Evolutionary conservation across 2,888 invertebrate species (phyloP).

Genomic region (Ochropleura plecta): DNA sequence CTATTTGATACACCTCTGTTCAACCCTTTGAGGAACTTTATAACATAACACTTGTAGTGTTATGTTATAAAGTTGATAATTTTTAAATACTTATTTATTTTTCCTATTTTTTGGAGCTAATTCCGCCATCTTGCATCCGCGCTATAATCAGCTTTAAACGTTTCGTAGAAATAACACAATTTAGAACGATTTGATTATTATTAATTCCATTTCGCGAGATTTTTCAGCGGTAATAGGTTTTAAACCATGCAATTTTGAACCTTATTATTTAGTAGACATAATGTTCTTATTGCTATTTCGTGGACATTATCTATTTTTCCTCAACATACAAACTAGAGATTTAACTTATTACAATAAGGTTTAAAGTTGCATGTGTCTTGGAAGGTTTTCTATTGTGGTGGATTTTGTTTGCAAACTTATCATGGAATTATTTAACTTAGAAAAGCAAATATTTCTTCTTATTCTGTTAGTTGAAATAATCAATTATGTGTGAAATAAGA

Average conservation of each 20-base stretch:
- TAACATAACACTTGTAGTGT: too few relatives aligned
- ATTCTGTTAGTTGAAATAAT: slow-evolving; percentile 10
- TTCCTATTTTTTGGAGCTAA: neutral
- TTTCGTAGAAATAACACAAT: slow-evolving; percentile 17
- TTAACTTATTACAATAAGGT: neutral
- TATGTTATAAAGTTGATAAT: too few relatives aligned
- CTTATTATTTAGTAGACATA: neutral
- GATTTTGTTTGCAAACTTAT: slow-evolving; percentile 10
- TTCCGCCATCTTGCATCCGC: neutral
- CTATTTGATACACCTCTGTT: too few relatives aligned
- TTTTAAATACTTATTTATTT: neutral
- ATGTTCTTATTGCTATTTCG: neutral
- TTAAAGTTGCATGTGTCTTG: neutral
- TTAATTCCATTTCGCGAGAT: slow-evolving; percentile 27
- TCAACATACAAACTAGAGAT: slow-evolving; percentile 18
- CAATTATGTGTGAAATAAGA: neutral
- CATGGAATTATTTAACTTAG: slow-evolving; percentile 29
- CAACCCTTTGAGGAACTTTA: too few relatives aligned
- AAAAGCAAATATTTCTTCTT: slow-evolving; percentile 32
- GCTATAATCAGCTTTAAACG: slow-evolving; percentile 9
- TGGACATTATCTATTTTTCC: neutral
- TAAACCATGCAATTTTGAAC: slow-evolving; percentile 11
- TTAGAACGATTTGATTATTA: slow-evolving; percentile 32
- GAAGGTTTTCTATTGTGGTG: neutral
- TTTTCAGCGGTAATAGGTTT: neutral